Evolutionary conservation across 1,140 invertebrate species (phyloP).

Genomic region (Melipona quadrifasciata): DNA sequence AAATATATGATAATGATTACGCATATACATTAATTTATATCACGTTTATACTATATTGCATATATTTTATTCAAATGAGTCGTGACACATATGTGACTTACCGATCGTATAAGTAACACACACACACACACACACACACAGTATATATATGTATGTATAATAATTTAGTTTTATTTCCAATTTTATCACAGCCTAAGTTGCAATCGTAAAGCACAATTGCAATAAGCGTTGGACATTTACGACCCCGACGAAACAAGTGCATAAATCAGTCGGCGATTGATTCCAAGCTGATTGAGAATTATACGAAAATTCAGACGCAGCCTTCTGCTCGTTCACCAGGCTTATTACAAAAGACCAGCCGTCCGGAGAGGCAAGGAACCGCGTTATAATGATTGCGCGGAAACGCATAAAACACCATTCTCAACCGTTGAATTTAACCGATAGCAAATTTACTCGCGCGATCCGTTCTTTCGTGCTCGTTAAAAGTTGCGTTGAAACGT

Average conservation of each 20-base stretch:
- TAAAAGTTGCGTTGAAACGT: not conserved
- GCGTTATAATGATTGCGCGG: constrained; percentile 12
- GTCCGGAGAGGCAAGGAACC: not conserved
- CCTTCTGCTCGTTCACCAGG: not conserved
- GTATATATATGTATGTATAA: too few species aligned
- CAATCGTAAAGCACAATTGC: not conserved
- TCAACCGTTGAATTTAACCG: not conserved
- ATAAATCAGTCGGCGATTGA: not conserved
- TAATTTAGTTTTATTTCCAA: not conserved
- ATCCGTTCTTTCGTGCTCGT: not conserved
- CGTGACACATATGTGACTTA: too few species aligned
- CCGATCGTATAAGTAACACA: too few species aligned
- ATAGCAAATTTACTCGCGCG: constrained; percentile 11
- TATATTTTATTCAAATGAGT: too few species aligned
- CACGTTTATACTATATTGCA: too few species aligned
- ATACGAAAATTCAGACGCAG: not conserved
- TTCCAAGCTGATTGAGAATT: constrained; percentile 23
- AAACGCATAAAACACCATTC: constrained; percentile 23
- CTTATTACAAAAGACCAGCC: not conserved
- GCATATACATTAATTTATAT: too few species aligned
- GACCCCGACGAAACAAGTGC: not conserved
- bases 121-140: too few species aligned
- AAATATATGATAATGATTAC: too few species aligned
- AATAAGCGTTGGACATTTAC: not conserved
- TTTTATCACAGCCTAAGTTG: not conserved